Conservation (phyloP, 1,140 invertebrate genomes). For the Trichonephila clavipes region DNA sequence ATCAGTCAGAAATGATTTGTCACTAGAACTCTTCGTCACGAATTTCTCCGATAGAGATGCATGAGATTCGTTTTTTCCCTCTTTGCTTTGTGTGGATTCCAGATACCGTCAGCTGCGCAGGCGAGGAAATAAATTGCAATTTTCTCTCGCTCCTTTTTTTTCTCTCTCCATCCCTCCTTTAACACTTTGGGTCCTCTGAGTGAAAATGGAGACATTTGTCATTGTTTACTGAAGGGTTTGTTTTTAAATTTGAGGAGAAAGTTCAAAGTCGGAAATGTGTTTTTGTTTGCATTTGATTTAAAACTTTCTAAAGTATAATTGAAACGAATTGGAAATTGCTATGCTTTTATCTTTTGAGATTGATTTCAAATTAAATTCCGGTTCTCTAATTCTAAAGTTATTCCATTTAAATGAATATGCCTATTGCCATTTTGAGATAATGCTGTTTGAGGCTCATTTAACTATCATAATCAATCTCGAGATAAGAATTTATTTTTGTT, state of each 20-base stretch:
- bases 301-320: no score
- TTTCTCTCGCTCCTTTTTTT: conserved; percentile 4
- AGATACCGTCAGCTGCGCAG: conserved; percentile 13
- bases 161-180: neutral
- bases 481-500: no score
- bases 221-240: neutral
- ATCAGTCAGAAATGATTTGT: conserved; percentile 69
- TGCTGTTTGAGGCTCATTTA: no score
- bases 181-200: neutral
- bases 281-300: no score
- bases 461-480: no score
- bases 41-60: conserved; percentile 19
- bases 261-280: no score
- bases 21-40: conserved; percentile 45
- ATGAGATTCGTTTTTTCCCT: neutral
- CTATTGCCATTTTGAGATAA: no score
- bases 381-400: no score
- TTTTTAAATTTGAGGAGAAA: no score
- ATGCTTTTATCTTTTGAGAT: no score
- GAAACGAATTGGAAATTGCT: no score
- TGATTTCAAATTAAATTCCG: neutral
- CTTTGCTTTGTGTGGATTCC: conserved; percentile 14
- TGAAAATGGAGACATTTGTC: neutral
- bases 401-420: no score
- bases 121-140: conserved; percentile 34